A percentile compares a stretch with the other conserved stretches of the same genome.
These are phyloP conservation scores for Brachionus asplanchnoidis DNA, from an alignment of 1,140 invertebrate genomes.

Conservation along the genomic window DNA sequence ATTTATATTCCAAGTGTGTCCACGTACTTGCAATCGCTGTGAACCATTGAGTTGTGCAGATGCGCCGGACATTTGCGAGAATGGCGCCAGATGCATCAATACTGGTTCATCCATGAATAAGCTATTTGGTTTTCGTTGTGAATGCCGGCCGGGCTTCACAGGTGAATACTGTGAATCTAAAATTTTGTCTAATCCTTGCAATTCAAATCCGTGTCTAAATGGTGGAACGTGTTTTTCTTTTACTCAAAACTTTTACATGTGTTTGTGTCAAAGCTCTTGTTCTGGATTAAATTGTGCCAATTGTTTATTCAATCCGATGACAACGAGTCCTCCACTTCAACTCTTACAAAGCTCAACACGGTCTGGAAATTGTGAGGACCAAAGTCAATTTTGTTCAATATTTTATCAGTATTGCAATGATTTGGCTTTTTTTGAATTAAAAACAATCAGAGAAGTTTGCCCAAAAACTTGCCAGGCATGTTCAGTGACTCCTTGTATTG, in stretches of 20 bases:
- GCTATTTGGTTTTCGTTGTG: neutral
- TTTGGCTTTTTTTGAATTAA: constrained; percentile 1
- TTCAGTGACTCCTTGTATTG: neutral
- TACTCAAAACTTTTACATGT: neutral
- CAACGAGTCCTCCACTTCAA: neutral
- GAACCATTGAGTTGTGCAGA: neutral
- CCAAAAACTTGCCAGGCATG: neutral
- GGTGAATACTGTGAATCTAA: constrained; percentile 34
- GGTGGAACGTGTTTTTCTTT: constrained; percentile 20
- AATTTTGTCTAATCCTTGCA: neutral
- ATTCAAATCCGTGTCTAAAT: constrained; percentile 8
- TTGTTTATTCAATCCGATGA: neutral
- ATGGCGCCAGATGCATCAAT: neutral
- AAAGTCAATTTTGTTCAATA: neutral
- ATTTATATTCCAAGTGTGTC: neutral
- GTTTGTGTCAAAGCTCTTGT: neutral
- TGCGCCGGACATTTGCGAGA: neutral
- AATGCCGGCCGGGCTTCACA: neutral
- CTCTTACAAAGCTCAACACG: neutral
- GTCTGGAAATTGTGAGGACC: neutral
- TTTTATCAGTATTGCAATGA: neutral
- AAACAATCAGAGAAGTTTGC: neutral
- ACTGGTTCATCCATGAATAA: neutral
- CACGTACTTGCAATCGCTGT: neutral
- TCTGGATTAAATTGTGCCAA: neutral